Conservation (phyloP, 2,113 vertebrate species). For the Ophthalmolycus amberensis region DNA sequence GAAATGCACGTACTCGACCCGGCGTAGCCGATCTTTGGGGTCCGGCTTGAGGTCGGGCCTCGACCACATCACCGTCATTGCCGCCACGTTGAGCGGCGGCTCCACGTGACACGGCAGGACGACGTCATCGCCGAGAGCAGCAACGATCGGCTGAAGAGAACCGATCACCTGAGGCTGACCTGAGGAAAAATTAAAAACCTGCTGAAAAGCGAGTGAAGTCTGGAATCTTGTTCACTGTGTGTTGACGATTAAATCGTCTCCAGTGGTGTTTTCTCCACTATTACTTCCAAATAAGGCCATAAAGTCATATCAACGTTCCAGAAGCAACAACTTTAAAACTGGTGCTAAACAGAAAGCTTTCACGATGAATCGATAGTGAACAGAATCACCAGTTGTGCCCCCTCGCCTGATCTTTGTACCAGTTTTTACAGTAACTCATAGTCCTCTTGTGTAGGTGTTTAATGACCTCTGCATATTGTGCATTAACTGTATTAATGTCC, state of each 20-base stretch:
- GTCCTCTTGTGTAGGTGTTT: no score
- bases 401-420: no score
- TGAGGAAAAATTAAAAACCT: background rate
- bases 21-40: background rate
- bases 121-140: background rate
- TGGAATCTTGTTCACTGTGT: background rate
- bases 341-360: background rate
- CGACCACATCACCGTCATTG: constrained; percentile 39
- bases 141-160: background rate
- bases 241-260: background rate
- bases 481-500: no score
- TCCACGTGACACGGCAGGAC: constrained; percentile 24
- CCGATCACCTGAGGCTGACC: constrained; percentile 15
- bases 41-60: background rate
- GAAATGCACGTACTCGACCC: constrained; percentile 20
- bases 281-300: background rate
- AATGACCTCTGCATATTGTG: no score
- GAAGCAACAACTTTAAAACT: background rate
- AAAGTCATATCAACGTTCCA: background rate
- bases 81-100: fast-evolving
- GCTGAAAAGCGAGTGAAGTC: background rate
- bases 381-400: no score
- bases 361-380: no score
- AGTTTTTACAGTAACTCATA: no score
- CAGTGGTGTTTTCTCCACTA: background rate